phyloP scores from a whole-genome alignment of 2,888 invertebrate genomes.

The Teinopalpus imperialis region DNA sequence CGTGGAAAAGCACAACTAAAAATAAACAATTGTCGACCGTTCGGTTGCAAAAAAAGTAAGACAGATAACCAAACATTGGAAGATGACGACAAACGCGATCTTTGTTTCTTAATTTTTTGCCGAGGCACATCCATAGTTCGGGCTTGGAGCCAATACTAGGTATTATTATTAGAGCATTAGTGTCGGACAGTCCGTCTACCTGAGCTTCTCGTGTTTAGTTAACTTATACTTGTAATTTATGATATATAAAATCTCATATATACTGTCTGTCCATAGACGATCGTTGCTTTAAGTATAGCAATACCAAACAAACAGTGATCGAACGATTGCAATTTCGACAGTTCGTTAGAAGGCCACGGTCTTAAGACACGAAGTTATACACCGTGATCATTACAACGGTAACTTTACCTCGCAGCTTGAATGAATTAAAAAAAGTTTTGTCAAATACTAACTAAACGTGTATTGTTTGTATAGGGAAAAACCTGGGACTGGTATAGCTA shows the following conservation, averaged over 20 bases:
- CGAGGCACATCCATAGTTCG: slow-evolving; percentile 49
- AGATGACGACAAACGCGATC: slow-evolving; percentile 18
- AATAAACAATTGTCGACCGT: slow-evolving; percentile 8
- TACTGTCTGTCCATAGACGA: too few relatives aligned
- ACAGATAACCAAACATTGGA: slow-evolving; percentile 15
- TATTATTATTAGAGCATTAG: slow-evolving; percentile 75
- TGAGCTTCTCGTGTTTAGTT: slow-evolving; percentile 47
- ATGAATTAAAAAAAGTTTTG: slow-evolving; percentile 7
- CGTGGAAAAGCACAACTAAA: neutral
- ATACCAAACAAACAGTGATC: slow-evolving; percentile 1
- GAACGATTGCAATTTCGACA: slow-evolving; percentile 32
- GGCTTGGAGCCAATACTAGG: slow-evolving; percentile 65
- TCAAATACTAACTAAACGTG: slow-evolving; percentile 13
- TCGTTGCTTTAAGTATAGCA: too few relatives aligned
- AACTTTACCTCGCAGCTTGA: neutral
- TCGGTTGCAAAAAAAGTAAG: slow-evolving; percentile 8
- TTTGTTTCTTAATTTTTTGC: slow-evolving; percentile 40
- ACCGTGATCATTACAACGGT: slow-evolving; percentile 38
- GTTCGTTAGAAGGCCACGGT: slow-evolving; percentile 33
- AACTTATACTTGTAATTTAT: slow-evolving; percentile 19
- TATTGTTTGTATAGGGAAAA: too few relatives aligned
- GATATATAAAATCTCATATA: too few relatives aligned
- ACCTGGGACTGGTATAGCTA: too few relatives aligned
- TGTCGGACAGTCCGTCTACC: slow-evolving; percentile 60
- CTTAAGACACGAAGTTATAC: slow-evolving; percentile 30